Base-by-base conservation (phyloP, 2,113 vertebrate genomes). In the Lanius ludovicianus region DNA sequence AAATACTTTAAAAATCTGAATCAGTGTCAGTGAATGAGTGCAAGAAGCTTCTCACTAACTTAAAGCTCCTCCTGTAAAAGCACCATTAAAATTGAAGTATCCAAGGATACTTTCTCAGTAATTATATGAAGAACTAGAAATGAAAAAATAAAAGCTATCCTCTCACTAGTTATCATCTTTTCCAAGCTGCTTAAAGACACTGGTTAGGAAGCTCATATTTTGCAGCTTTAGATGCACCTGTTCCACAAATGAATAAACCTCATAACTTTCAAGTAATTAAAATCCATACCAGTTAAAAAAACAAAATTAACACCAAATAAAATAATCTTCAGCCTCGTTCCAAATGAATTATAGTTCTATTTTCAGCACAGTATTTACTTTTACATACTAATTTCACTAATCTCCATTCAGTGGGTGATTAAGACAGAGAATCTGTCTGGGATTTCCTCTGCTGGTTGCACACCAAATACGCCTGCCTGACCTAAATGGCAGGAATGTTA, bases 331-430 rank as follows among this genome's bases (percentile, higher is more conserved):
- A 68, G n/a, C 37, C 47, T 67, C 33, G n/a, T 90, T 93, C 35
- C 73, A 67, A 74, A 88, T 75, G 69, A 83, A 84, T 83, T 69
- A 47, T 12, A 56, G 41, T 74, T 89, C 63, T 86, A 55, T 82
- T 93, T 59, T 76, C 84, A 91, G 68, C 49, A 62, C 23, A 53
- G 73, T 74, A 52, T 91, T 73, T 92, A 94, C 87, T 87, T 95
- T 91, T 85, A 74, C 75, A 73, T 79, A 76, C 35, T 56, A 62
- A 93, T 88, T 85, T 94, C 64, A 78, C 71, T 86, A 31, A 86
- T 96, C 39, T 78, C 63, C 52, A 87, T 71, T 89, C 90, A 81
- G 53, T 27, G 23, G 15, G 41, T 92, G 87, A 94, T 92, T 91
- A 89, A 79, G 64, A 77, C 70, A 64, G 89, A 82, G 78, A 84